Conservation (phyloP, 2,113 vertebrate species). For the Urocolius indicus region DNA sequence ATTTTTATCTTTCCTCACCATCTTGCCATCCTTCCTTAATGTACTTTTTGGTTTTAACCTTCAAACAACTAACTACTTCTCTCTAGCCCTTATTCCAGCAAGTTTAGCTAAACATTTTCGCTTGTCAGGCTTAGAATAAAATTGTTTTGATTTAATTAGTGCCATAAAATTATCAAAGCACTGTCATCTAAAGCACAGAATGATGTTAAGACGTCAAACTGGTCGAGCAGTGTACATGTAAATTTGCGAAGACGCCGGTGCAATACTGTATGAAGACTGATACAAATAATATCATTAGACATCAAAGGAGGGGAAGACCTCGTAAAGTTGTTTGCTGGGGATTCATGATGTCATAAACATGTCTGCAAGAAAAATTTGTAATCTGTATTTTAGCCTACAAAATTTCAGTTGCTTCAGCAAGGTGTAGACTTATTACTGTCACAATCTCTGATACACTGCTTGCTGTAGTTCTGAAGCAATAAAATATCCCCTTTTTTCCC, state of each 20-base stretch:
- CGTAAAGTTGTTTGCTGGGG: not conserved
- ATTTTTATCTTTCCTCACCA: not conserved
- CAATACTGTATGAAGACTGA: not conserved
- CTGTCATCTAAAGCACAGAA: not conserved
- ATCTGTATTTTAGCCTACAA: not conserved
- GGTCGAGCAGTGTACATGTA: not conserved
- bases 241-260: not conserved
- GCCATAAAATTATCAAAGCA: slow-evolving; percentile 20
- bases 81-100: not conserved
- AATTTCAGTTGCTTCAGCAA: not conserved
- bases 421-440: not conserved
- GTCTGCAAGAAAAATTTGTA: not conserved
- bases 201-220: slow-evolving; percentile 9
- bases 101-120: slow-evolving; percentile 52
- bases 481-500: not conserved
- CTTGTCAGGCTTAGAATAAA: slow-evolving; percentile 13
- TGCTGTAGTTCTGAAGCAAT: not conserved
- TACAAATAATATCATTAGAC: not conserved
- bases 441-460: not conserved
- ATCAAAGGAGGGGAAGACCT: not conserved
- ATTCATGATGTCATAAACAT: slow-evolving; percentile 16
- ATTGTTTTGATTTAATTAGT: slow-evolving; percentile 50
- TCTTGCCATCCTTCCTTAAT: not conserved
- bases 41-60: not conserved
- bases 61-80: not conserved